Evolutionary conservation across 2,797 vertebrate species (phyloP).

Genomic region (Leptoclinus maculatus): DNA sequence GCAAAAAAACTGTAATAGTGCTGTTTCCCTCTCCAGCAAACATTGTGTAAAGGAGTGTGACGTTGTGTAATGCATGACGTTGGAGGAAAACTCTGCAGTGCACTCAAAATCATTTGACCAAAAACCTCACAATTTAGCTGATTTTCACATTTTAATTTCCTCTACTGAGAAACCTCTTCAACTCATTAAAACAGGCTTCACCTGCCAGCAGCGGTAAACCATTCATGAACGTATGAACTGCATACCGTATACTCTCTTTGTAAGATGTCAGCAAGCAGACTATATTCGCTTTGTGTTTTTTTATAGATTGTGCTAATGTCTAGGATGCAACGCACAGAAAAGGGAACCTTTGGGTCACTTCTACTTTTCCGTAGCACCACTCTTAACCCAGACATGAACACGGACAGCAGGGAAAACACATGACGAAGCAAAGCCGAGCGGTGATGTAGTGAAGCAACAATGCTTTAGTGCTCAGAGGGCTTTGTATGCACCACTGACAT

Average conservation of each 20-base stretch:
- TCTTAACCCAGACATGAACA: not conserved
- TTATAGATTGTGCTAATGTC: not conserved
- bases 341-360: no score
- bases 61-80: not conserved
- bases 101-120: not conserved
- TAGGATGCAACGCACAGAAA: slow-evolving; percentile 1
- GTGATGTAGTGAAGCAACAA: not conserved
- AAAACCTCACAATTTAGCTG: not conserved
- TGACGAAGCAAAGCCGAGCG: no score
- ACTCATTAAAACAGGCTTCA: slow-evolving; percentile 6
- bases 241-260: not conserved
- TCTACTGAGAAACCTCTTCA: slow-evolving; percentile 1
- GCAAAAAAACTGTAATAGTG: not conserved
- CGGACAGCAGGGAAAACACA: not conserved
- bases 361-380: no score
- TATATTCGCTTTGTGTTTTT: not conserved
- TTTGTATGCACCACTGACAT: not conserved
- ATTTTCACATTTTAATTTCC: slow-evolving; percentile 19
- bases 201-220: slow-evolving; percentile 1
- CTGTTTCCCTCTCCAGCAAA: not conserved
- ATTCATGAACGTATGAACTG: not conserved
- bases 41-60: not conserved
- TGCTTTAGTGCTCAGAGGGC: not conserved
- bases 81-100: not conserved
- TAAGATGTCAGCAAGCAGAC: not conserved